Conservation (phyloP, 2,797 vertebrate species). For the Cephalopachus bancanus region DNA sequence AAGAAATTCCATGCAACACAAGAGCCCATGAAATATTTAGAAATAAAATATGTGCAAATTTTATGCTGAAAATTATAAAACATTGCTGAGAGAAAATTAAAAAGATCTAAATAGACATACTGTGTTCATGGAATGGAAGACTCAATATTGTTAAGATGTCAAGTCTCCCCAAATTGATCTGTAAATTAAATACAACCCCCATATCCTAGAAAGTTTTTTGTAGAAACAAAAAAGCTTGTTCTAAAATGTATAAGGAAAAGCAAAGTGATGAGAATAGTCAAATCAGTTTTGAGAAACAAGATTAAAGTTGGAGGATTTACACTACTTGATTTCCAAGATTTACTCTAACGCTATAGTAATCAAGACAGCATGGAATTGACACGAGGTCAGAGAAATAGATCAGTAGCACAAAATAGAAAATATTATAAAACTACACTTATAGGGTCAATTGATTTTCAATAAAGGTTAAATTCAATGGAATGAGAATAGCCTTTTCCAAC, state of each 20-base stretch:
- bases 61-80: conserved; percentile 40
- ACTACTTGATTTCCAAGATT: conserved; percentile 28
- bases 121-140: not conserved
- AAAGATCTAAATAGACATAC: not conserved
- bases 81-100: not conserved
- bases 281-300: not conserved
- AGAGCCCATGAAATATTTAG: not conserved
- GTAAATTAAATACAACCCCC: conserved; percentile 11
- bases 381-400: not conserved
- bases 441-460: conserved; percentile 44
- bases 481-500: not conserved
- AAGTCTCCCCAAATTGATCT: not conserved
- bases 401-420: not conserved
- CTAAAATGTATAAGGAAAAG: conserved; percentile 1
- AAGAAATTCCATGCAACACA: not conserved
- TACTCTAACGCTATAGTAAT: not conserved
- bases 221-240: not conserved
- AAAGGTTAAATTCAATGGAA: conserved; percentile 7
- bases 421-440: not conserved
- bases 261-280: not conserved
- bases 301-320: not conserved
- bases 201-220: not conserved
- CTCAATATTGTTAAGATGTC: not conserved
- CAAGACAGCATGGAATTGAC: not conserved
- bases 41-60: not conserved